Base-by-base conservation (phyloP, 1,140 invertebrate genomes). In the Trichomalopsis sarcophagae region DNA sequence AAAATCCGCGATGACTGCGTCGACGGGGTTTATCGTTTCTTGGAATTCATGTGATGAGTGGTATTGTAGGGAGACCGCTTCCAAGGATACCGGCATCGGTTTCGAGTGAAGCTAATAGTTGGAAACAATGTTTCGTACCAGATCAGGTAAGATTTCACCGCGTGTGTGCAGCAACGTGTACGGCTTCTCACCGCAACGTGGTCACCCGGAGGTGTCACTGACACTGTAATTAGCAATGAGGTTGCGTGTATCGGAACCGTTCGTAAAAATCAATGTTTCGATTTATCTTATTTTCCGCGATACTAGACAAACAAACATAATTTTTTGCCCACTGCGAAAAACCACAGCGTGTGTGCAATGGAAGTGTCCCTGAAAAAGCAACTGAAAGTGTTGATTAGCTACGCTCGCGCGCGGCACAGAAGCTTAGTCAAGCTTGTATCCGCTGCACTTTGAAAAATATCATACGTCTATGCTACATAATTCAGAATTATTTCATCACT, bases 351-450 rank as follows among this genome's bases (percentile, higher is more conserved):
- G 17, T 17, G 21, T 17, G 55, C 0, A 68, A 81, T 47, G 17
- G 69, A 69, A 71, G n/a, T 23, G 23, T 21, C 50, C 33, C 36
- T n/a, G 21, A 81, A 80, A 47, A 69, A 30, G 47, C 30, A 27
- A 81, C 17, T n/a, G 47, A 71, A 81, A n/a, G 7, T 71, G 13
- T 17, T 17, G 9, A 81, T 81, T 81, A 17, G 17, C 30, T 21
- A 40, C 11, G 62, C 33, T 23, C 5, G 27, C 27, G 27, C 30
- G 23, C 11, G 62, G 4, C 33, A n/a, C 27, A 79, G n/a, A 81
- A 50, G 40, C 30, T 71, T 30, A 69, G 66, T 81, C n/a, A 69
- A 81, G 47, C 68, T 81, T 71, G 33, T 30, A 36, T 71, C 55
- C 55, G 36, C 66, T 81, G 11, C 68, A 71, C 68, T 36, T 17